Evolutionary conservation across 1,140 invertebrate species (phyloP), one percentile per base, ranked within the genome.

Genomic region (Anoplolepis gracilipes): DNA sequence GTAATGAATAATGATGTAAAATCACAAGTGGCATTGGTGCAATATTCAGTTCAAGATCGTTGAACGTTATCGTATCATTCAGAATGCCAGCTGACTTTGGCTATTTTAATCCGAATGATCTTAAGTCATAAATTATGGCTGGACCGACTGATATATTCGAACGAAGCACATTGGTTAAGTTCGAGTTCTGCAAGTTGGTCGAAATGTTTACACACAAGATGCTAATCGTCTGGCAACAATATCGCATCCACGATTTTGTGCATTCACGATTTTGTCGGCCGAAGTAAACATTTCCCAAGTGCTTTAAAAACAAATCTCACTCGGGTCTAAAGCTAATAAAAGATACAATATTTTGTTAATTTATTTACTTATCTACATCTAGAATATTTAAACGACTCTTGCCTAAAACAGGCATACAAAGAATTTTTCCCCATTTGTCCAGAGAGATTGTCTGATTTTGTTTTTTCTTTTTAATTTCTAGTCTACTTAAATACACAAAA

Each of bases 101-200:
- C 75, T 90, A 90, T 90, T 90, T 90, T 87, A 78, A 77, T 55
- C 19, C n/a, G 57, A 67, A 84, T 85, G 67, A 49, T 59, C 77
- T 90, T 67, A n/a, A 65, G 81, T 89, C 67, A 79, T 89, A 87
- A 90, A 89, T 89, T 89, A 89, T 78, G 78, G 39, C 13, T 65
- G 87, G 78, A 57, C 57, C 89, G 76, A 89, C 88, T 62, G 84
- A 89, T 89, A 85, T 89, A 89, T 89, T 85, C 87, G 65, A 46
- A 62, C 70, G 64, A 77, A 13, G 13, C 36, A 77, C 64, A 65
- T n/a, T n/a, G 76, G 72, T n/a, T n/a, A n/a, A n/a, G 55, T 88
- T 49, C 73, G 69, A 69, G 67, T 75, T 75, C 72, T 69, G 86
- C n/a, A 19, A 67, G 16, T 70, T 46, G 61, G 59, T 42, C 59